Base-by-base conservation (phyloP, 1,140 invertebrate genomes). In the Vanessa tameamea region DNA sequence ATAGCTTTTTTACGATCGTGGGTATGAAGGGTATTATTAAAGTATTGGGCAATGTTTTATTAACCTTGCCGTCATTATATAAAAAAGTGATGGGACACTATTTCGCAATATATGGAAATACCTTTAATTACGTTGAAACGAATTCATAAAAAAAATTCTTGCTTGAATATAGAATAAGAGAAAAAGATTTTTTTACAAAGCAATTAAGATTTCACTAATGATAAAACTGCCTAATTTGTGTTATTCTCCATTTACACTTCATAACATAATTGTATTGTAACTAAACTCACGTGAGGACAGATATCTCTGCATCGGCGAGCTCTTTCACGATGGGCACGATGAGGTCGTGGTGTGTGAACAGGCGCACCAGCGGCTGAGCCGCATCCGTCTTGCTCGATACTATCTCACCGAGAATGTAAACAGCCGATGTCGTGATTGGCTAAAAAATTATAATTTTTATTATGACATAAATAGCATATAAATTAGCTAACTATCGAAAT, bases 351-450 rank as follows among this genome's bases (percentile, higher is more conserved):
- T 98, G 96, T 64, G 97, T 95, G 82, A 98, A 96, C 73, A 98
- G 94, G 77, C 96, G 94, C 51, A 98, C 96, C 59, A 98, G 92
- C 2, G 97, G 97, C 86, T 98, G 97, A 3, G 97, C 97, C 68
- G 97, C 96, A 87, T 98, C 97, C 87, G 96, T 95, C 92, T 97
- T 97, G 82, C 95, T 96, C 2, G 95, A 94, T 43, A 97, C 96
- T 76, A 98, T 95, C 93, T 98, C 97, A 5, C 97, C 97, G 72
- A 98, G 93, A 76, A 98, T 95, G 87, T 96, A 98, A 59, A 97
- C 97, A 47, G 97, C 95, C 71, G 96, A 97, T 8, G 96, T 95
- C 5, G 96, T 97, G 61, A 98, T 96, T 7, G 97, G 97, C 94
- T 97, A 94, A 7, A 78, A 81, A 65, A 15, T 1, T 31, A 23